Percentiles rank a stretch among this genome's conserved stretches.
These are phyloP conservation scores for Melanotaenia parkinsoni DNA, from an alignment of 2,797 vertebrate species.

Conservation along the genomic window DNA sequence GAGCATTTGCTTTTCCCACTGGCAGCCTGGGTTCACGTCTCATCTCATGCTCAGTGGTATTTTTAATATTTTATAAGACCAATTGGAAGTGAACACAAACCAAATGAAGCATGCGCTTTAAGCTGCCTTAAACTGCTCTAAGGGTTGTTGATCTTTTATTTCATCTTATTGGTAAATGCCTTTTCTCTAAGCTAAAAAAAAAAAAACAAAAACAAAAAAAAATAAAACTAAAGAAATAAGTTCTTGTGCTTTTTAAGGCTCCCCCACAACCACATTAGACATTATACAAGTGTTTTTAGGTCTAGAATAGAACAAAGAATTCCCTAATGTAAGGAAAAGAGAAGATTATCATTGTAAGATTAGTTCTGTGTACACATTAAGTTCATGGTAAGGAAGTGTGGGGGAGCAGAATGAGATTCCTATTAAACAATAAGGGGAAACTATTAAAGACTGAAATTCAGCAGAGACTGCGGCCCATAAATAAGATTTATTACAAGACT, in stretches of 20 bases:
- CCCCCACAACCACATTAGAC: background rate
- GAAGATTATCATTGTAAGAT: background rate
- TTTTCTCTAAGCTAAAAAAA: slow-evolving; percentile 7
- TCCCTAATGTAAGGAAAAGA: background rate
- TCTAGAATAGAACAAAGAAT: background rate
- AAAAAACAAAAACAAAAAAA: background rate
- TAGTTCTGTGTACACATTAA: background rate
- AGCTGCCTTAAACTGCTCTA: slow-evolving; percentile 24
- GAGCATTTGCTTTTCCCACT: slow-evolving; percentile 21
- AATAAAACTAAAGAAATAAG: slow-evolving; percentile 1
- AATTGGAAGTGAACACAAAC: slow-evolving; percentile 5
- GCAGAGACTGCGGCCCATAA: slow-evolving; percentile 12
- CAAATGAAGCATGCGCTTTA: slow-evolving; percentile 22
- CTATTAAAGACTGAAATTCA: slow-evolving; percentile 6
- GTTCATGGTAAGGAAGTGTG: background rate
- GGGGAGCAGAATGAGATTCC: background rate
- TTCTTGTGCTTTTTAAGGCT: slow-evolving; percentile 2
- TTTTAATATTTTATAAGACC: slow-evolving; percentile 24
- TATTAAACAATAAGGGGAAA: slow-evolving; percentile 3
- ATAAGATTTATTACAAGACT: slow-evolving; percentile 17
- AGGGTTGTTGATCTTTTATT: slow-evolving; percentile 21
- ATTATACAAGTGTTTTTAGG: background rate
- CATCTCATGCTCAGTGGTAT: slow-evolving; percentile 20
- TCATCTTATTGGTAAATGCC: slow-evolving; percentile 15
- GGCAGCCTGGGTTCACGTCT: slow-evolving; percentile 15